Evolutionary conservation across 2,797 vertebrate species (phyloP), one percentile per base, ranked within the genome.

Genomic region (Microcaecilia unicolor): DNA sequence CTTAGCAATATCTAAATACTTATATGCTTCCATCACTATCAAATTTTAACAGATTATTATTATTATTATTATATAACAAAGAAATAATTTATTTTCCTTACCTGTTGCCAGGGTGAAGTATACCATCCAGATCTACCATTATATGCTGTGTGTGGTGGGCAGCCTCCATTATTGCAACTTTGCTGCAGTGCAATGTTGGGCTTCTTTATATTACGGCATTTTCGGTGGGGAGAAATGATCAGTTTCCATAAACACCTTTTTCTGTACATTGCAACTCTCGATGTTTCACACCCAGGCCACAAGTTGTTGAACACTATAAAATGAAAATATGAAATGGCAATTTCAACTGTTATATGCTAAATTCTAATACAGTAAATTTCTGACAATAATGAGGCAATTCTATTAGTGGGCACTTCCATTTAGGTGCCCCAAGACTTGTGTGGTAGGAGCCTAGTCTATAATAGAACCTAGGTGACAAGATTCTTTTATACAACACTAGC

Each of bases 101-200:
- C 95, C 90, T 92, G 90, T 53, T 92, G 89, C 95, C 95, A 99
- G 6, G 91, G 90, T 1, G 92, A 97, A 1, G 91, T 71, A 46
- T 92, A 94, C 95, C 95, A 99, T 49, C 80, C 87, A 2, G 80
- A 65, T 3, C 74, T 66, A 45, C 54, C 38, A 13, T 16, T 61
- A 15, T 76, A 53, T 5, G 61, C 31, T 0, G 55, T 72, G 8
- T 69, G 76, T 0, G 60, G 51, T 1, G 67, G 49, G 9, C 95
- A 99, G 0, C 71, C 55, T 19, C 73, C 75, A 25, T 32, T 72
- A 67, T 70, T 84, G 48, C 96, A 99, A 15, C 63, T 34, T 67
- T 90, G 91, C 64, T 94, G 86, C 42, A 98, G 76, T 23, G 80
- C 69, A 7, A 80, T 31, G 15, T 58, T 45, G 4, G 86, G 86